Evolutionary conservation across 1,140 invertebrate species (phyloP).

Genomic region (Brachionus angularis): DNA sequence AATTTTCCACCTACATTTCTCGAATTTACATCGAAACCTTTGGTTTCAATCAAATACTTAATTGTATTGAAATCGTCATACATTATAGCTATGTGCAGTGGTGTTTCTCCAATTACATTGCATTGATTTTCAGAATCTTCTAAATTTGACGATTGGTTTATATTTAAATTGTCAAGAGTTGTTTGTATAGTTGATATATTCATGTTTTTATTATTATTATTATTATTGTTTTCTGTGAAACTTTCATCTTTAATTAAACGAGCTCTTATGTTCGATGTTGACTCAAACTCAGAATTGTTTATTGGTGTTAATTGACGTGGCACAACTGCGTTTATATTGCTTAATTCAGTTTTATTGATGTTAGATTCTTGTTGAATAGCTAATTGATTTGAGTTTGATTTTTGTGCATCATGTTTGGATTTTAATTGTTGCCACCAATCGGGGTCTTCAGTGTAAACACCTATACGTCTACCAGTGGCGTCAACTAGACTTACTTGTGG

Average conservation of each 20-base stretch:
- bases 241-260: conserved; percentile 24
- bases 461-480: conserved; percentile 4
- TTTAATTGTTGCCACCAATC: conserved; percentile 43
- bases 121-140: background rate
- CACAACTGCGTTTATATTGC: no score
- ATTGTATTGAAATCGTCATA: conserved; percentile 93
- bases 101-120: conserved; percentile 70
- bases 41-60: conserved; percentile 75
- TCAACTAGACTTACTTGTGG: conserved; percentile 40
- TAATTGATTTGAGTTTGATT: conserved; percentile 14
- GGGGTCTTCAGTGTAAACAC: conserved; percentile 30
- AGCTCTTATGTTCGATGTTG: conserved; percentile 23
- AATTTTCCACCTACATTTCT: conserved; percentile 80
- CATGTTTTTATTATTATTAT: background rate
- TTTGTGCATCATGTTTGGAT: background rate
- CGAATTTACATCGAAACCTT: conserved; percentile 82
- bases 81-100: conserved; percentile 89
- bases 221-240: background rate
- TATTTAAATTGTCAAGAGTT: background rate
- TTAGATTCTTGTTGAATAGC: background rate
- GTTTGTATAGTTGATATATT: conserved; percentile 12
- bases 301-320: conserved; percentile 16
- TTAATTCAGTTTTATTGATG: no score
- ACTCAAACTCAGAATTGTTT: conserved; percentile 15
- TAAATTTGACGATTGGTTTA: background rate